These are phyloP conservation scores for Conus canariensis DNA, from an alignment of 2,888 invertebrate genomes.

Conservation along the genomic window DNA sequence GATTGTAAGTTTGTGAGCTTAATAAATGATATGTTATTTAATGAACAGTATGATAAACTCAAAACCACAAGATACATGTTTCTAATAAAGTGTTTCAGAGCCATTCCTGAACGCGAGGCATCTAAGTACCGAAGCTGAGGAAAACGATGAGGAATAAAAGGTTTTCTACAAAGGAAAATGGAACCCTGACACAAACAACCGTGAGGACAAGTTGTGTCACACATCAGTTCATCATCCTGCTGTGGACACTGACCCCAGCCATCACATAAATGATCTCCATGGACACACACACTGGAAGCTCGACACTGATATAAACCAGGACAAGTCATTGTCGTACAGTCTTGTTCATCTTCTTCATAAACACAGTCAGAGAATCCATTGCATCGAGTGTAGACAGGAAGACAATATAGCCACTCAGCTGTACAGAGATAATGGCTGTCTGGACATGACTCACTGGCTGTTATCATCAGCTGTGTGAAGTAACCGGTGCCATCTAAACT, in stretches of 20 bases:
- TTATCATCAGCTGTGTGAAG: neutral
- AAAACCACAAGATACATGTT: neutral
- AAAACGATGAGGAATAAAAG: neutral
- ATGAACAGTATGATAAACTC: neutral
- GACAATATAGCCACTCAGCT: neutral
- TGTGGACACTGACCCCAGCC: neutral
- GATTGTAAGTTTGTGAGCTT: neutral
- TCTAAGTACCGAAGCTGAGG: neutral
- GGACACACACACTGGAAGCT: neutral
- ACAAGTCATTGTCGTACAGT: neutral
- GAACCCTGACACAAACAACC: neutral
- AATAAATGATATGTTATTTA: neutral
- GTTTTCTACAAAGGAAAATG: neutral
- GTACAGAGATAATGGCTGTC: neutral
- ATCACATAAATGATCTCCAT: neutral
- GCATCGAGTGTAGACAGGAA: neutral
- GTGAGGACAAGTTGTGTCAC: neutral
- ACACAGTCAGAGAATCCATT: neutral
- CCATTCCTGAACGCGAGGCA: neutral
- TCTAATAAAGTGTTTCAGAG: neutral
- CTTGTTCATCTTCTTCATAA: neutral
- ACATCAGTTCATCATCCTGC: neutral
- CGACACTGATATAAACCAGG: slow-evolving; percentile 2
- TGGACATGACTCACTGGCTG: neutral
- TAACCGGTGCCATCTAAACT: neutral